Conservation (phyloP, 2,113 vertebrate genomes). For the Vicugna pacos region DNA sequence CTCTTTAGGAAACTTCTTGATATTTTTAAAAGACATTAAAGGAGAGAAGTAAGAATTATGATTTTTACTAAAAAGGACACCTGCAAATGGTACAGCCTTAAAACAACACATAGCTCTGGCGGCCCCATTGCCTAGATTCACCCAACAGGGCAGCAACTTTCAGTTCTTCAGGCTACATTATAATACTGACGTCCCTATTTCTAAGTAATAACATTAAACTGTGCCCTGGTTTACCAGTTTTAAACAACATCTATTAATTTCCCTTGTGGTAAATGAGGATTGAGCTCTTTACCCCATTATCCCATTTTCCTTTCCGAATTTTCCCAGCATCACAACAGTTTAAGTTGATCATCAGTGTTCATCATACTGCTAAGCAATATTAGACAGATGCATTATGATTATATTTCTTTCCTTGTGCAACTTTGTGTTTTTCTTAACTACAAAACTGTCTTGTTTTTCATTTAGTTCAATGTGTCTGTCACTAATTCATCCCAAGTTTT, state of each 20-base stretch:
- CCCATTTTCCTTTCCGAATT: neutral
- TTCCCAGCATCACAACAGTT: neutral
- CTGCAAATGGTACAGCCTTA: neutral
- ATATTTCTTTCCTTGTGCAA: neutral
- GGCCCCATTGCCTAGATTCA: neutral
- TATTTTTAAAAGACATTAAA: slow-evolving; percentile 3
- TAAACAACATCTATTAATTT: neutral
- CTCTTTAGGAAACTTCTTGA: neutral
- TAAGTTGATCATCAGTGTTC: neutral
- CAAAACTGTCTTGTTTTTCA: slow-evolving; percentile 26
- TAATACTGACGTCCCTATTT: neutral
- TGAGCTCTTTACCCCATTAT: neutral
- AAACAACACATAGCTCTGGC: neutral
- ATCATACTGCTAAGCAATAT: neutral
- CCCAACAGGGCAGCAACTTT: neutral
- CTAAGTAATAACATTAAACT: neutral
- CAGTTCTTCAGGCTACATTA: neutral
- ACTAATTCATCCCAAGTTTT: neutral
- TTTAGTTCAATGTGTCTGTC: neutral
- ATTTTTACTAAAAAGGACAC: slow-evolving; percentile 11
- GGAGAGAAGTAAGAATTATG: neutral
- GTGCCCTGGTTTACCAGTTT: neutral
- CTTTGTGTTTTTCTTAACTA: neutral
- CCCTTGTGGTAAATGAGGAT: neutral
- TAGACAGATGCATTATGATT: neutral